Conservation (phyloP, 1,140 invertebrate genomes). For the Leptinotarsa lineolata region DNA sequence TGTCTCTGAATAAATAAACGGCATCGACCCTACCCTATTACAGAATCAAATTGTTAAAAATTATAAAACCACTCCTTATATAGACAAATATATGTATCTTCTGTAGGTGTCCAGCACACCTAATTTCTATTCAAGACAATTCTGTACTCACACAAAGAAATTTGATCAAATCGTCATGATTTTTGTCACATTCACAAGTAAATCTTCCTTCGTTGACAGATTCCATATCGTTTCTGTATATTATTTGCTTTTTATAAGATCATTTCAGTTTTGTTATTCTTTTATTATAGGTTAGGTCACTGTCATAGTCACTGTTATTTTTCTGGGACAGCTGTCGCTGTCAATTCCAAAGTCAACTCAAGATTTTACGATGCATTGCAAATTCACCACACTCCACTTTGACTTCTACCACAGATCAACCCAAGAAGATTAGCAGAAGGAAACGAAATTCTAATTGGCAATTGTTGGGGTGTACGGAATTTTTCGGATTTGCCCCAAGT, state of each 20-base stretch:
- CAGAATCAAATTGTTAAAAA: neutral
- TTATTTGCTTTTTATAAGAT: neutral
- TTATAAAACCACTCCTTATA: conserved; percentile 14
- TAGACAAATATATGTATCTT: neutral
- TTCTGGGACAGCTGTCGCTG: neutral
- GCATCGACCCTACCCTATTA: conserved; percentile 37
- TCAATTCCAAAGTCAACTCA: neutral
- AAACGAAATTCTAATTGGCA: no score
- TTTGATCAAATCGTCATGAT: conserved; percentile 20
- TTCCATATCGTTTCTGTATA: conserved; percentile 15
- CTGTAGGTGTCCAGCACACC: conserved; percentile 16
- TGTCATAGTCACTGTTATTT: neutral
- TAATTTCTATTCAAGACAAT: neutral
- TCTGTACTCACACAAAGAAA: conserved; percentile 21
- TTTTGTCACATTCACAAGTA: conserved; percentile 22
- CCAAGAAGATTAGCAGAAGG: no score
- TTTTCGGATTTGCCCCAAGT: no score
- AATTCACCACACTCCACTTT: no score
- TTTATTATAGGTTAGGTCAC: neutral
- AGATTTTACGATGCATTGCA: no score
- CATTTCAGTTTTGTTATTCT: neutral
- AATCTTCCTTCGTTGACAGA: neutral
- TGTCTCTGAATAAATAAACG: conserved; percentile 36
- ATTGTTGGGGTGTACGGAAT: no score
- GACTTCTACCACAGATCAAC: no score